Percentiles rank a stretch among this genome's conserved stretches.
Evolutionary conservation across 2,113 vertebrate species (phyloP).

Genomic region (Riparia riparia): DNA sequence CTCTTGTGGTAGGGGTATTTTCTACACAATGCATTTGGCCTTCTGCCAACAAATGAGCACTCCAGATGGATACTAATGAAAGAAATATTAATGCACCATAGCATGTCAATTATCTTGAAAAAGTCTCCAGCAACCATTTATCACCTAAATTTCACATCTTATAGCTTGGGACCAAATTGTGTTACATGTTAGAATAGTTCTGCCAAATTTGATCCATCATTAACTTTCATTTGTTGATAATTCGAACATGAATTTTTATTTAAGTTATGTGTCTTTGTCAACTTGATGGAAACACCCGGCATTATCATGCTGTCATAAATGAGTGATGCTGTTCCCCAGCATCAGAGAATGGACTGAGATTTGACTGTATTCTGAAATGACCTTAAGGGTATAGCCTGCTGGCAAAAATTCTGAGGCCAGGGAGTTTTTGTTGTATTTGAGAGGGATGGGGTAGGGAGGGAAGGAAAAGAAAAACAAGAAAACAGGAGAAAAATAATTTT

Average conservation of each 20-base stretch:
- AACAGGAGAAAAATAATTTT: not conserved
- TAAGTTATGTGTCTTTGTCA: slow-evolving; percentile 48
- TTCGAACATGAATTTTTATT: slow-evolving; percentile 60
- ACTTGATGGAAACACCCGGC: slow-evolving; percentile 18
- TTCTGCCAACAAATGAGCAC: slow-evolving; percentile 32
- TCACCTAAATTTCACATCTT: slow-evolving; percentile 12
- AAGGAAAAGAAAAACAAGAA: not conserved
- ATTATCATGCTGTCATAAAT: not conserved
- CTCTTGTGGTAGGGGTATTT: not conserved
- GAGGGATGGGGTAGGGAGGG: accelerated
- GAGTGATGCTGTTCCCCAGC: not conserved
- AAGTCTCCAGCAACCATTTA: slow-evolving; percentile 3
- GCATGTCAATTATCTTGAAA: slow-evolving; percentile 56
- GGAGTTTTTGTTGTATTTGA: not conserved
- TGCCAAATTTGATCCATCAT: slow-evolving; percentile 65
- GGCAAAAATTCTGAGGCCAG: not conserved
- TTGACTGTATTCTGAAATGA: not conserved
- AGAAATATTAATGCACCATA: slow-evolving; percentile 61
- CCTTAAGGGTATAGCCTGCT: not conserved
- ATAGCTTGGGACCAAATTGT: not conserved
- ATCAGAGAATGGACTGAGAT: not conserved
- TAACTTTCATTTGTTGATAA: slow-evolving; percentile 67
- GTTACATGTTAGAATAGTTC: slow-evolving; percentile 3
- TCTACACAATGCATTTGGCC: slow-evolving; percentile 24
- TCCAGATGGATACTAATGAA: slow-evolving; percentile 45